phyloP scores from a whole-genome alignment of 2,113 vertebrate genomes.

The Euleptes europaea region DNA sequence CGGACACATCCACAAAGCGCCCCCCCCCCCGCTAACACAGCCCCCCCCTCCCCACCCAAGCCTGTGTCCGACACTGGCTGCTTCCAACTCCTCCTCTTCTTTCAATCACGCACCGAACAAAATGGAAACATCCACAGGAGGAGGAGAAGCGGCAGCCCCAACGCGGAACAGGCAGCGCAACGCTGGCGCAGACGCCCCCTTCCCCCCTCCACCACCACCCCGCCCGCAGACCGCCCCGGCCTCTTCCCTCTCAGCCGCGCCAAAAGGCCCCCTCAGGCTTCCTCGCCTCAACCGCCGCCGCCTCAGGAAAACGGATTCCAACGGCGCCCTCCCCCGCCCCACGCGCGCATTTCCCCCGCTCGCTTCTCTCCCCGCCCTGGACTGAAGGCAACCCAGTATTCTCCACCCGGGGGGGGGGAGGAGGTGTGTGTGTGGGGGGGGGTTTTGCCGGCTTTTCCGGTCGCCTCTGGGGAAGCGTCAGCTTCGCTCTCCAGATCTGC shows the following conservation, averaged over 20 bases:
- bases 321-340: conserved; percentile 58
- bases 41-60: conserved; percentile 2
- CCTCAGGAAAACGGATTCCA: conserved; percentile 44
- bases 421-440: no score
- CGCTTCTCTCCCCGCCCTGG: conserved; percentile 20
- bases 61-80: conserved; percentile 24
- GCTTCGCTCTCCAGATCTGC: neutral
- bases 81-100: conserved; percentile 54
- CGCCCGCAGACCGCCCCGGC: conserved; percentile 3
- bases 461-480: neutral
- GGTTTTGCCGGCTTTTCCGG: neutral
- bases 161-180: conserved; percentile 13
- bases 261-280: neutral
- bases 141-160: conserved; percentile 38
- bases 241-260: neutral
- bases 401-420: no score
- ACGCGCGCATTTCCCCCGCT: conserved; percentile 62
- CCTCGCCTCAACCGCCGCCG: conserved; percentile 21
- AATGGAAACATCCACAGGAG: conserved; percentile 48
- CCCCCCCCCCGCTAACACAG: conserved; percentile 7
- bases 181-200: neutral
- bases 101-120: conserved; percentile 53
- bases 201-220: neutral
- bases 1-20: neutral
- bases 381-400: conserved; percentile 15